A percentile compares a stretch with the other conserved stretches of the same genome.
These are phyloP conservation scores for Taurulus bubalis DNA, from an alignment of 2,113 vertebrate species.

Conservation along the genomic window DNA sequence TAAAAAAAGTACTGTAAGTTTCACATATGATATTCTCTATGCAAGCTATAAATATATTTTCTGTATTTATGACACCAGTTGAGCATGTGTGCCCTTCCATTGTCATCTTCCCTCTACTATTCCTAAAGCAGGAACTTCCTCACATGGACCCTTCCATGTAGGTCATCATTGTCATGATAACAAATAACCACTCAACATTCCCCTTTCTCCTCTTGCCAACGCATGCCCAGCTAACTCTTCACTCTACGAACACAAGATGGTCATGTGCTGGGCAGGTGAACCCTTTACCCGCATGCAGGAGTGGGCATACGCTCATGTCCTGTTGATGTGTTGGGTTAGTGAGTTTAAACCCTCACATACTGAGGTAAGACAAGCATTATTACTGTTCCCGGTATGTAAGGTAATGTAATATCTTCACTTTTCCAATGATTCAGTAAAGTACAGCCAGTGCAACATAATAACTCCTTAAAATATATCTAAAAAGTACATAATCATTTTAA, in stretches of 20 bases:
- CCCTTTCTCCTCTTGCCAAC: slow-evolving; percentile 60
- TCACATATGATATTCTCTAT: background rate
- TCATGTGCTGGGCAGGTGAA: slow-evolving; percentile 77
- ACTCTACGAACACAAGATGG: slow-evolving; percentile 76
- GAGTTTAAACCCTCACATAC: slow-evolving; percentile 45
- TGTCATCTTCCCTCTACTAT: slow-evolving; percentile 89
- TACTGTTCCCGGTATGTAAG: slow-evolving; percentile 43
- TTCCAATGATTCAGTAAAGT: background rate
- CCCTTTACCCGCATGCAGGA: slow-evolving; percentile 46
- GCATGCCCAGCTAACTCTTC: slow-evolving; percentile 80
- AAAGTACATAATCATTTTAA: background rate
- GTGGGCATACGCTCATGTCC: slow-evolving; percentile 56
- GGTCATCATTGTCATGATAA: slow-evolving; percentile 84
- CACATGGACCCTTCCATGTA: slow-evolving; percentile 98
- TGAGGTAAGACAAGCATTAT: slow-evolving; percentile 71
- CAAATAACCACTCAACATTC: slow-evolving; percentile 71
- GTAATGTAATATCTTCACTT: slow-evolving; percentile 62
- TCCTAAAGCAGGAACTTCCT: slow-evolving; percentile 94
- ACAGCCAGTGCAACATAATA: background rate
- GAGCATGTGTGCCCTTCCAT: slow-evolving; percentile 83
- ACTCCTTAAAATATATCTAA: background rate
- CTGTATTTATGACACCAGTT: slow-evolving; percentile 47
- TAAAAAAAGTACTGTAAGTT: background rate
- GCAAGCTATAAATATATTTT: background rate
- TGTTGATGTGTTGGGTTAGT: slow-evolving; percentile 70